phyloP scores from a whole-genome alignment of 2,888 invertebrate genomes.

The Atherix ibis region DNA sequence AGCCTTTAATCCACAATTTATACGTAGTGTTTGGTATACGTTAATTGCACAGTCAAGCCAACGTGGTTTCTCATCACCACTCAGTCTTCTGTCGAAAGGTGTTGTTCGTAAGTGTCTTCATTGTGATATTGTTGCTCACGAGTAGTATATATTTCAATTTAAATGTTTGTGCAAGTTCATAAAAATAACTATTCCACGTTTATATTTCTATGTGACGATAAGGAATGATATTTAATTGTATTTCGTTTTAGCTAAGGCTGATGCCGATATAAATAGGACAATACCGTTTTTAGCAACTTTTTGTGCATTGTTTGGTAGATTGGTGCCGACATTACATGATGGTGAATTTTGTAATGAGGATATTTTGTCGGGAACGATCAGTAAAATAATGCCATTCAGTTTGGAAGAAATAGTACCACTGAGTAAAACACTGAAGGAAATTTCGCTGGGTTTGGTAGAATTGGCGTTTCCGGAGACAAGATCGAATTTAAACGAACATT shows the following conservation, averaged over 20 bases:
- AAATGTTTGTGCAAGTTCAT: too few relatives aligned
- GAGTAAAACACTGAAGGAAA: slow-evolving; percentile 57
- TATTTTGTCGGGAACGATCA: slow-evolving; percentile 14
- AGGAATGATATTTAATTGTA: too few relatives aligned
- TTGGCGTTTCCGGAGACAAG: slow-evolving; percentile 69
- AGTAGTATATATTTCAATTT: too few relatives aligned
- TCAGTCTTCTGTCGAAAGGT: slow-evolving; percentile 30
- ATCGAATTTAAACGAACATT: slow-evolving; percentile 45
- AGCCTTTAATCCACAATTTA: slow-evolving; percentile 62
- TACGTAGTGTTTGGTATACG: slow-evolving; percentile 58
- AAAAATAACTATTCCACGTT: too few relatives aligned
- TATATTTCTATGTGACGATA: too few relatives aligned
- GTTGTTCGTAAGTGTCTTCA: slow-evolving; percentile 28
- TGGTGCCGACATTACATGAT: slow-evolving; percentile 72
- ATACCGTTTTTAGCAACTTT: slow-evolving; percentile 69
- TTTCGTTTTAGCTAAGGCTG: slow-evolving; percentile 34
- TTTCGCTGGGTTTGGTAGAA: slow-evolving; percentile 71
- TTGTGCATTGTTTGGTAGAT: slow-evolving; percentile 63
- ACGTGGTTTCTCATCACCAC: slow-evolving; percentile 29
- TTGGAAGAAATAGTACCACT: slow-evolving; percentile 55
- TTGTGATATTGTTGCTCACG: background rate
- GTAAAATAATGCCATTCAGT: slow-evolving; percentile 43
- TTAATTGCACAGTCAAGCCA: slow-evolving; percentile 28
- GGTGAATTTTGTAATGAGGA: slow-evolving; percentile 58
- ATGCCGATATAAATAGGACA: slow-evolving; percentile 43